Conservation (phyloP, 35 echinoderm and acorn worm genomes). For the Patiria miniata region DNA sequence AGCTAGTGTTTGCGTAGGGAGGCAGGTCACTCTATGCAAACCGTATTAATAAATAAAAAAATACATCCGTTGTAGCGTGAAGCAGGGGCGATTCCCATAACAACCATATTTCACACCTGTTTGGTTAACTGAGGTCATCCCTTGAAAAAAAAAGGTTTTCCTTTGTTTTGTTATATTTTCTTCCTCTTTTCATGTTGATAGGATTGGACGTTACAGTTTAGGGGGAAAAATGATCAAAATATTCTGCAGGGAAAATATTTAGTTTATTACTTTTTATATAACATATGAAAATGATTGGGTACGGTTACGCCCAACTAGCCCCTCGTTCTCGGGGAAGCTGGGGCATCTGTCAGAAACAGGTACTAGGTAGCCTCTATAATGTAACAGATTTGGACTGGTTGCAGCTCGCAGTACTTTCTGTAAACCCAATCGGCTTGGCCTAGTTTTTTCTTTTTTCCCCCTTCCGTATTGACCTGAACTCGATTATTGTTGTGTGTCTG, state of each 20-base stretch:
- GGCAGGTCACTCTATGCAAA: conserved; percentile 6
- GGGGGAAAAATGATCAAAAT: too few relatives aligned
- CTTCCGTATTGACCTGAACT: not conserved
- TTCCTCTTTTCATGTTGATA: too few relatives aligned
- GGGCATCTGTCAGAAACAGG: too few relatives aligned
- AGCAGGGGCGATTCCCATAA: not conserved
- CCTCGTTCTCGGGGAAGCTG: too few relatives aligned
- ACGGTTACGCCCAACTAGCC: too few relatives aligned
- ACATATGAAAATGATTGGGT: too few relatives aligned
- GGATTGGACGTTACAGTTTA: too few relatives aligned
- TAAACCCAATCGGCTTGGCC: not conserved
- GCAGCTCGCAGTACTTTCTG: not conserved
- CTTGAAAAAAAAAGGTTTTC: too few relatives aligned
- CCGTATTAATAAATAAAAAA: not conserved
- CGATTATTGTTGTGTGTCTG: conserved; percentile 1
- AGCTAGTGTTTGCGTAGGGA: not conserved
- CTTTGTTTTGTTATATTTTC: too few relatives aligned
- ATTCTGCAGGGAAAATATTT: too few relatives aligned
- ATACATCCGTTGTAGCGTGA: not conserved
- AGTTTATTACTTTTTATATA: too few relatives aligned
- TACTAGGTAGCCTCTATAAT: not conserved
- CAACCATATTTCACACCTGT: not conserved
- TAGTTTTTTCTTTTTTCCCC: conserved; percentile 3
- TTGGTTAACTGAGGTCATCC: not conserved
- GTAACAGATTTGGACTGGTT: conserved; percentile 13